Conservation (phyloP, 2,888 invertebrate species). For the Pachydiplax longipennis region DNA sequence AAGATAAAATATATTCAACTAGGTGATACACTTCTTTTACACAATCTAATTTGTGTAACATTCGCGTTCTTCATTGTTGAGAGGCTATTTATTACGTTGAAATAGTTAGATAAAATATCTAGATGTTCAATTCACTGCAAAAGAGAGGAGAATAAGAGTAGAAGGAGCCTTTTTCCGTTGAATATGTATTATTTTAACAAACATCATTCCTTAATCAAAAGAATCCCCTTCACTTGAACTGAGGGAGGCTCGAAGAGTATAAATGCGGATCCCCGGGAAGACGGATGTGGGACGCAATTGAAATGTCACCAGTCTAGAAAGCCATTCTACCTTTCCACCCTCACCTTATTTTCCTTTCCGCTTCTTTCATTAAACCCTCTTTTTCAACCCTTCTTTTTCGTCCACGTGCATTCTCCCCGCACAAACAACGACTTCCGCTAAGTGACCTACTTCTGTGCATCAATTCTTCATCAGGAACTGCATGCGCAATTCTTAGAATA, state of each 20-base stretch:
- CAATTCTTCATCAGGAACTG: background rate
- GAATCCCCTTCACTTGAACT: background rate
- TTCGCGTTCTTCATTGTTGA: no score
- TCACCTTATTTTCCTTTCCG: background rate
- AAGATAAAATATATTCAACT: no score
- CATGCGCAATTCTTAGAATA: background rate
- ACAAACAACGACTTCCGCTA: background rate
- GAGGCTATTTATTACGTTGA: no score
- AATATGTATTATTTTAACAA: background rate
- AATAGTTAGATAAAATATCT: no score
- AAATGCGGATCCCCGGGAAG: background rate
- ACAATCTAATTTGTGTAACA: no score
- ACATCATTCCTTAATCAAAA: background rate
- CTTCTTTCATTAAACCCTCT: background rate
- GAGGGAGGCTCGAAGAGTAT: background rate
- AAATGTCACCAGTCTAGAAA: background rate
- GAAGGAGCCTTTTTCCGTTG: background rate
- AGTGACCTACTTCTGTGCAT: background rate
- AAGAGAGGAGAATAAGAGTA: background rate
- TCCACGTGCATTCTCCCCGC: background rate
- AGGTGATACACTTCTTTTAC: no score
- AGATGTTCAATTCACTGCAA: no score
- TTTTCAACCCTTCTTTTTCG: background rate
- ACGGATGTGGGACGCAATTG: conserved; percentile 3
- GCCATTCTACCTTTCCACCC: background rate